Evolutionary conservation across 2,797 vertebrate species (phyloP), one percentile per base, ranked within the genome.

Genomic region (Apodemus agrarius): DNA sequence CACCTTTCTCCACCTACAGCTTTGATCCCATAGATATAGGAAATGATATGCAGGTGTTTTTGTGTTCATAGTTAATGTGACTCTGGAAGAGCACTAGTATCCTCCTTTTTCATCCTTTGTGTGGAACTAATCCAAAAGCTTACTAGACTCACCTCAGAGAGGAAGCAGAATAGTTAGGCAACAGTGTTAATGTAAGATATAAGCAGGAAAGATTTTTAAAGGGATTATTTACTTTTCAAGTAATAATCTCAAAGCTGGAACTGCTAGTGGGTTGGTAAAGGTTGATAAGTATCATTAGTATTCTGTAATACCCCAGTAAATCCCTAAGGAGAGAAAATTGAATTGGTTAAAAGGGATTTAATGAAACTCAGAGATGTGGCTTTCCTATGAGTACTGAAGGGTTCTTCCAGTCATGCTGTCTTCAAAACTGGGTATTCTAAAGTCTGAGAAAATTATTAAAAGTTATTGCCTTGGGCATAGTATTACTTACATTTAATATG

Each of bases 191-290:
- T 26, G 89, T 86, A 63, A 93, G 92, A 69, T 78, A 49, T 0
- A 95, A 49, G 79, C 29, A 87, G 29, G 22, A 31, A 89, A 21
- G 10, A 80, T 80, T 65, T 91, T 92, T 76, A 2, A 96, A 96
- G 40, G 80, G 57, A 67, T 79, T 78, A n/a, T 29, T 67, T 76
- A 67, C 19, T 43, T 92, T 52, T 59, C 74, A 93, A 74, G 49
- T 63, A 93, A 69, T 80, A 46, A 89, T 59, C 49, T 26, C 26
- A 90, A 63, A 91, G 37, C 11, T 90, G 65, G 24, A 90, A 26
- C 5, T 8, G 5, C 6, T 43, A 34, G 6, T 65, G 29, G 31
- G 9, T 34, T 46, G 79, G 7, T 49, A 31, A 46, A 24, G 37
- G 40, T 40, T 78, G 37, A 40, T 34, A 91, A 29, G 85, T 83